A percentile compares a stretch with the other conserved stretches of the same genome.
These are phyloP conservation scores for Ptilonorhynchus violaceus DNA, from an alignment of 2,113 vertebrate genomes.

Conservation along the genomic window DNA sequence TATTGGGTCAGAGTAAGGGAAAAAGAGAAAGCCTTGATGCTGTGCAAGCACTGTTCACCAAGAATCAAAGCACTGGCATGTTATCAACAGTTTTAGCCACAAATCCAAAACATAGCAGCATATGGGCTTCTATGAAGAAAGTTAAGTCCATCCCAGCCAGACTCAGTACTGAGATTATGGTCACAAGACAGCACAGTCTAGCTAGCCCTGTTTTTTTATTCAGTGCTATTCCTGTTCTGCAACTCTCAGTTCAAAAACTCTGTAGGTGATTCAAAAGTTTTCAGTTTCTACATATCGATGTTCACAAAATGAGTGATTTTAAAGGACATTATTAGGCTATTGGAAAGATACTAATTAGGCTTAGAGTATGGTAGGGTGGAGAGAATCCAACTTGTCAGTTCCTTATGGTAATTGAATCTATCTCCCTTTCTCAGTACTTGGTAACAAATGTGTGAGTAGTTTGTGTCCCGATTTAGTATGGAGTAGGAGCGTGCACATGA, in stretches of 20 bases:
- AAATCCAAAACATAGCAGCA: background rate
- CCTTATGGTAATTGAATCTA: background rate
- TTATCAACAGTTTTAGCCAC: background rate
- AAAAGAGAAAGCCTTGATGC: fast-evolving
- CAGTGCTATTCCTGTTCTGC: background rate
- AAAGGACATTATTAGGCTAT: background rate
- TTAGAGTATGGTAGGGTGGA: background rate
- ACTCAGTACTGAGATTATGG: background rate
- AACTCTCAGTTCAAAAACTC: background rate
- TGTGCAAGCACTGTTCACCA: background rate
- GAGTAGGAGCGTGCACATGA: conserved; percentile 4
- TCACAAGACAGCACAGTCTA: background rate
- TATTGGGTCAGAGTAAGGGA: background rate
- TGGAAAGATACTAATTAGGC: background rate
- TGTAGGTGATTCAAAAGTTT: background rate
- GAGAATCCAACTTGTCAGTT: background rate
- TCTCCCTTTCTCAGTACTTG: background rate
- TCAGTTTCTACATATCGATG: background rate
- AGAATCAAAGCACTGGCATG: background rate
- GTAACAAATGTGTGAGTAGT: background rate
- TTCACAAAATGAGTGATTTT: background rate
- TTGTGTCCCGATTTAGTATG: background rate
- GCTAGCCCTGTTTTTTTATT: background rate
- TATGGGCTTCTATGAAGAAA: background rate
- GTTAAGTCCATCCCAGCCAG: background rate